phyloP scores from a whole-genome alignment of 2,113 vertebrate species.

The Oenanthe melanoleuca region DNA sequence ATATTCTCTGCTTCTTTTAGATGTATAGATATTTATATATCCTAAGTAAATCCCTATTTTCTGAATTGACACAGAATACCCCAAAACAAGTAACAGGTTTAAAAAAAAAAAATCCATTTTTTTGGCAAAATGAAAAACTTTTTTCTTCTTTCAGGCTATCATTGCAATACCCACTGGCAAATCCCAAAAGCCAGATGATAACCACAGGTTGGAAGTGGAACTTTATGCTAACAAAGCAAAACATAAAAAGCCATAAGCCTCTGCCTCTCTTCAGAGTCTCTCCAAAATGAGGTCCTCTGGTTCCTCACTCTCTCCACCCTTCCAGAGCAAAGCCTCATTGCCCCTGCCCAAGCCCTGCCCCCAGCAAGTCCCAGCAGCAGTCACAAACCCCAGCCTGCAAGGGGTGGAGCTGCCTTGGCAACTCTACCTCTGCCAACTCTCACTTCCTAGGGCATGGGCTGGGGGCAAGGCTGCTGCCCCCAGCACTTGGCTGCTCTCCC shows the following conservation, averaged over 20 bases:
- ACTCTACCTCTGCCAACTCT: background rate
- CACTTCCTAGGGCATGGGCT: background rate
- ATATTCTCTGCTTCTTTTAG: background rate
- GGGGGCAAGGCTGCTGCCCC: background rate
- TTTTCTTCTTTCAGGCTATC: background rate
- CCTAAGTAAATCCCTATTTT: background rate
- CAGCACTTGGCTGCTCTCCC: accelerated
- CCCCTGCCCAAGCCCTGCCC: background rate
- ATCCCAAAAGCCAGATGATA: background rate
- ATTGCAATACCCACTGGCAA: background rate
- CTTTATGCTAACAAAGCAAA: background rate
- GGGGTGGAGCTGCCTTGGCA: background rate
- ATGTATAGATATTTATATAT: background rate
- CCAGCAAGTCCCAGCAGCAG: background rate
- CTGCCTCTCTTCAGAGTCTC: background rate
- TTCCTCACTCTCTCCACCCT: background rate
- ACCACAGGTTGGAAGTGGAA: background rate
- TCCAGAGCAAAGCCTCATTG: background rate
- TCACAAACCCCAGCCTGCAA: background rate
- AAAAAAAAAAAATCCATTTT: background rate
- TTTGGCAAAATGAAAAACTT: background rate
- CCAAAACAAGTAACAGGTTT: background rate
- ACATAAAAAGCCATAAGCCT: background rate
- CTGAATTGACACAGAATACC: background rate
- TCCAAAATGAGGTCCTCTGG: background rate